These are phyloP conservation scores for Leucosticte australis DNA, from an alignment of 2,113 vertebrate species.

Conservation along the genomic window DNA sequence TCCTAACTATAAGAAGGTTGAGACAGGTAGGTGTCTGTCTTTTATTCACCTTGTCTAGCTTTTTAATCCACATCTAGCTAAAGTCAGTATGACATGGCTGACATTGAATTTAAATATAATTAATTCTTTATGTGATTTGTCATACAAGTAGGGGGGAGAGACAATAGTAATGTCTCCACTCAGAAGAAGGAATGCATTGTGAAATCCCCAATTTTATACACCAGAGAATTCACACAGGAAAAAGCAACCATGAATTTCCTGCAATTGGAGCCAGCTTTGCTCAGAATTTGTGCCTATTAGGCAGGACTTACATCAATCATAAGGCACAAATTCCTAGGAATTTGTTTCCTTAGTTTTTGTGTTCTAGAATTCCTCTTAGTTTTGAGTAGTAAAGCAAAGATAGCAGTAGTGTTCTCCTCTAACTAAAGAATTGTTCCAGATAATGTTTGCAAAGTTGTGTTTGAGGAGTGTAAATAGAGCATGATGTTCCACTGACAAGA, in stretches of 20 bases:
- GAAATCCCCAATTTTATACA: background rate
- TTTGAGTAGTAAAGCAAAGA: background rate
- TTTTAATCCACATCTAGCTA: background rate
- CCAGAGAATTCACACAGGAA: background rate
- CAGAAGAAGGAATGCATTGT: background rate
- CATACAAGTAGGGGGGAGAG: background rate
- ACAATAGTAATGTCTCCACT: background rate
- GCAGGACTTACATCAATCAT: background rate
- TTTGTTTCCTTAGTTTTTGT: background rate
- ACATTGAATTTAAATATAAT: background rate
- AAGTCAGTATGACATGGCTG: background rate
- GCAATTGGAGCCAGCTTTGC: background rate
- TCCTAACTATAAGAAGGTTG: background rate
- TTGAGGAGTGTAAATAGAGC: background rate
- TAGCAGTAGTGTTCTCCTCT: background rate
- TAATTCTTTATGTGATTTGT: background rate
- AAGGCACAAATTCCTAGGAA: background rate
- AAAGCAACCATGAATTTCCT: background rate
- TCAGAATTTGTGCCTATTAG: background rate
- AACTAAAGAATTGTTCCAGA: background rate
- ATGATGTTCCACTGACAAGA: background rate
- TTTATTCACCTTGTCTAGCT: background rate
- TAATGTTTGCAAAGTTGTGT: background rate
- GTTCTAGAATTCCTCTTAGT: background rate
- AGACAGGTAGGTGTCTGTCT: background rate